Evolutionary conservation across 2,113 vertebrate genomes (phyloP), one percentile per base, ranked within the genome.

Genomic region (Ammodytes marinus): DNA sequence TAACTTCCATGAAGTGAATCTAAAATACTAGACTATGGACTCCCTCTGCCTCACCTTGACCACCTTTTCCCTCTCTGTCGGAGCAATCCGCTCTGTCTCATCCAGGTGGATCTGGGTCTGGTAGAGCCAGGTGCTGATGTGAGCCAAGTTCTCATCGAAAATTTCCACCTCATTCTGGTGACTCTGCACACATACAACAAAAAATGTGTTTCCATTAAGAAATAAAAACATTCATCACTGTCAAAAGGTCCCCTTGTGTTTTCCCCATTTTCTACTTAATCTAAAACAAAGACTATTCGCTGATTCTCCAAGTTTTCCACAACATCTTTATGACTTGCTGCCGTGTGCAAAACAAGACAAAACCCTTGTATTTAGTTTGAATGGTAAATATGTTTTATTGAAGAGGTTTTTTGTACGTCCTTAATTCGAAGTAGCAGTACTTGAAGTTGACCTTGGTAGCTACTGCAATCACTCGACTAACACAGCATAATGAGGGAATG

Each of bases 61-160:
- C 10, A 97, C 95, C 74, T 96, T 96, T 65, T 98, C 96, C 74
- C 93, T 96, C 82, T 98, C 97, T 43, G 76, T 90, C 0, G 94
- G 92, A 79, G 96, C 77, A 40, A 97, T 96, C 52, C 96, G 96
- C 91, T 99, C 98, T 0, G 96, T 96, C 86, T 99, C 98, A 82
- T 99, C 98, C 90, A 99, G 80, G 17, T 96, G 95, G 52, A 99
- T 97, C 95, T 99, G 97, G 4, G 98, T 98, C 93, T 99, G 97
- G 91, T 99, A 99, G 15, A 99, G 95, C 98, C 98, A 99, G 54
- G 98, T 99, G 92, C 97, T 99, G 94, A 99, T 97, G 93, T 99
- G 98, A 78, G 98, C 98, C 86, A 99, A 94, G 84, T 97, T 98
- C 86, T 98, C 98, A 10, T 99, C 98, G 83, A 99, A 98, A 57